phyloP scores from a whole-genome alignment of 2,888 invertebrate species.

The Meandrusa payeni region DNA sequence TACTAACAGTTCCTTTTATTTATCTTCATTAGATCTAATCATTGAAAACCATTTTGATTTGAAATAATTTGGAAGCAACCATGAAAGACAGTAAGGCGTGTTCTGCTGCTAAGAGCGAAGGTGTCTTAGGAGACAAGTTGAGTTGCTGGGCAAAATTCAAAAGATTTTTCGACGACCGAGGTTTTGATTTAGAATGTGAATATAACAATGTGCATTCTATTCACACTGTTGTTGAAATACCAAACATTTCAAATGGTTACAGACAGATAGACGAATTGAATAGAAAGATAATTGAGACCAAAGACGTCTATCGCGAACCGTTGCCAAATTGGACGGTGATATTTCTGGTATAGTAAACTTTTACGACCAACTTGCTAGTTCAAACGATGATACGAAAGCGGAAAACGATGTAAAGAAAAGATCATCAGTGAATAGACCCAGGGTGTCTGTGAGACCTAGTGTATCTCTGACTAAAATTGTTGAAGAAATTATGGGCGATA shows the following conservation, averaged over 20 bases:
- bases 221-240: conserved; percentile 41
- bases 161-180: conserved; percentile 65
- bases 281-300: conserved; percentile 31
- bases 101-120: conserved; percentile 12
- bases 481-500: conserved; percentile 57
- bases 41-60: conserved; percentile 9
- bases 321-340: conserved; percentile 46
- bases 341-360: conserved; percentile 56
- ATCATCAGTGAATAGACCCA: conserved; percentile 44
- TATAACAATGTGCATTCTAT: conserved; percentile 40
- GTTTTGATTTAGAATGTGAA: conserved; percentile 70
- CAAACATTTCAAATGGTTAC: conserved; percentile 45
- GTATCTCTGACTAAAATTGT: conserved; percentile 62
- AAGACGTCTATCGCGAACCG: conserved; percentile 15
- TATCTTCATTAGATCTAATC: conserved; percentile 24
- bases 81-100: conserved; percentile 22
- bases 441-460: conserved; percentile 70
- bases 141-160: conserved; percentile 69
- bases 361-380: conserved; percentile 69
- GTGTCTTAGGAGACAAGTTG: conserved; percentile 31
- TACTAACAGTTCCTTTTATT: conserved; percentile 11
- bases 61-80: conserved; percentile 24
- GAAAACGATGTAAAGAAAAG: conserved; percentile 47
- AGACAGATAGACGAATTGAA: conserved; percentile 47
- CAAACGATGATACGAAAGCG: conserved; percentile 54